phyloP scores from a whole-genome alignment of 2,797 vertebrate genomes.

The Nyctibius grandis region DNA sequence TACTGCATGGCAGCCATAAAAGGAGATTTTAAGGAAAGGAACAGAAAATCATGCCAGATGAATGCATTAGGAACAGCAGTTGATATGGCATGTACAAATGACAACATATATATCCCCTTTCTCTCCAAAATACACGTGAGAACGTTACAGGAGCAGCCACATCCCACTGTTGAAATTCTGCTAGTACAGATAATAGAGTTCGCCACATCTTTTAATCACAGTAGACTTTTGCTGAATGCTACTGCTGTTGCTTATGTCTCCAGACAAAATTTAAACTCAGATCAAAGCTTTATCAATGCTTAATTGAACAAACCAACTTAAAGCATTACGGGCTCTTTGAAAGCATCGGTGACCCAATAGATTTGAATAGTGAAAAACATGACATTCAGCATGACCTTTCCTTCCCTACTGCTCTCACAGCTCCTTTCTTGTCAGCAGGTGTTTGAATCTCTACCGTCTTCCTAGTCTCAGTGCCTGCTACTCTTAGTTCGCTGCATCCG shows the following conservation, averaged over 20 bases:
- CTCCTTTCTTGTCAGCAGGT: neutral
- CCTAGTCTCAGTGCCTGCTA: neutral
- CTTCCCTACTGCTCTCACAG: neutral
- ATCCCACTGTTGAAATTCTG: neutral
- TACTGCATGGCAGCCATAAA: conserved; percentile 46
- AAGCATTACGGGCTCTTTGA: neutral
- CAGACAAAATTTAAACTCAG: neutral
- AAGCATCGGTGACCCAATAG: neutral
- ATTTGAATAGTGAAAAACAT: conserved; percentile 24
- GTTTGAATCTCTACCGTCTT: neutral
- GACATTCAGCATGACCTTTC: conserved; percentile 1
- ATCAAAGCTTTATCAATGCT: neutral
- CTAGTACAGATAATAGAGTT: neutral
- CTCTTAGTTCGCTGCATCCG: neutral
- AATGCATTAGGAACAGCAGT: neutral
- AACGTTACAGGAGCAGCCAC: neutral
- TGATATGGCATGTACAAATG: neutral
- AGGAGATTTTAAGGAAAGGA: conserved; percentile 58
- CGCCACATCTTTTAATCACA: neutral
- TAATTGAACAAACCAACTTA: neutral
- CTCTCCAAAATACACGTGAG: neutral
- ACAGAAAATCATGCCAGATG: conserved; percentile 26
- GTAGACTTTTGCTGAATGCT: neutral
- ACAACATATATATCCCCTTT: conserved; percentile 13
- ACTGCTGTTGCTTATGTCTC: neutral